Evolutionary conservation across 1,140 invertebrate genomes (phyloP).

Genomic region (Brachionus koreanus): DNA sequence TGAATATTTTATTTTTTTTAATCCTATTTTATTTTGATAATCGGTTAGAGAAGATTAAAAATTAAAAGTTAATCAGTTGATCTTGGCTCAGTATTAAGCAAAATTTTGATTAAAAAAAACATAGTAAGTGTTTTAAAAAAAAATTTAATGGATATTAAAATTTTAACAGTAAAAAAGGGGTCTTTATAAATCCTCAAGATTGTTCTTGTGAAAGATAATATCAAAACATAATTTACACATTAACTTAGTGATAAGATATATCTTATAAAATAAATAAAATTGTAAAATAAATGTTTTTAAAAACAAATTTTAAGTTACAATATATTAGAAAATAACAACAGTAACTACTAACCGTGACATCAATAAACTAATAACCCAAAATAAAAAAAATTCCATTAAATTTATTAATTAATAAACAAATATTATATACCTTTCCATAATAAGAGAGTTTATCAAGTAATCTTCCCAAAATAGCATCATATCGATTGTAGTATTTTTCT

Average conservation of each 20-base stretch:
- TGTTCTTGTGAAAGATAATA: no score
- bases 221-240: no score
- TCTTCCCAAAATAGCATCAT: neutral
- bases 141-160: no score
- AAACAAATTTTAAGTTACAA: neutral
- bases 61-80: no score
- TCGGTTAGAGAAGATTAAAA: no score
- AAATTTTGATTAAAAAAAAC: no score
- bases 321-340: neutral
- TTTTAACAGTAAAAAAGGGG: no score
- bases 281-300: neutral
- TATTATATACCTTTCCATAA: conserved; percentile 19
- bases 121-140: no score
- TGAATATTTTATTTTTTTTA: no score
- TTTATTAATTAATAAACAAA: neutral
- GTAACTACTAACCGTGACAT: neutral
- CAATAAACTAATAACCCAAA: neutral
- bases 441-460: neutral
- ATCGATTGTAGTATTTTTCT: conserved; percentile 24
- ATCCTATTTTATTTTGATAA: no score
- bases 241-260: neutral
- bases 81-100: no score
- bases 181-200: no score
- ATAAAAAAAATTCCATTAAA: neutral
- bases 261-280: neutral